These are phyloP conservation scores for Phalacrocorax carbo DNA, from an alignment of 2,113 vertebrate species.

Conservation along the genomic window DNA sequence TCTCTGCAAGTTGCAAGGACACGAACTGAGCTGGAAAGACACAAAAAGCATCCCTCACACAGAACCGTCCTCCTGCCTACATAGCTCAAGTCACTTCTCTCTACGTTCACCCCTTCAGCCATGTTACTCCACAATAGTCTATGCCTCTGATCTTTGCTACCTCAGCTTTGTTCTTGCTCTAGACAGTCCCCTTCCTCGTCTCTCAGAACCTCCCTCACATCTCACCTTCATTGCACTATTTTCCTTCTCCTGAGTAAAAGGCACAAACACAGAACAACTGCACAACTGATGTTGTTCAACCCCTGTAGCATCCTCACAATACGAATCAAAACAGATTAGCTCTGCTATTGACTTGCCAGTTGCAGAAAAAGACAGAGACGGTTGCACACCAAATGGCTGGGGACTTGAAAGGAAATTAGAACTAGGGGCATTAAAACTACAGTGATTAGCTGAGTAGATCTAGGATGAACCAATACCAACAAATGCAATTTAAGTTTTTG, in stretches of 20 bases:
- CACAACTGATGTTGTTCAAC: neutral
- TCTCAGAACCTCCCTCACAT: neutral
- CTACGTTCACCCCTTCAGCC: neutral
- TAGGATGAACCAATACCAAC: neutral
- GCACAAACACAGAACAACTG: neutral
- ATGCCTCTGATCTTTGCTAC: neutral
- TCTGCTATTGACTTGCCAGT: neutral
- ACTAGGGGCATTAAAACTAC: neutral
- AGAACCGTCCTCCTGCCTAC: neutral
- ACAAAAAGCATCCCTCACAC: neutral
- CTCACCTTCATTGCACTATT: neutral
- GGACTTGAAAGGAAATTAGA: neutral
- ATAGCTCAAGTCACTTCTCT: neutral
- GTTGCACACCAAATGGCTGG: neutral
- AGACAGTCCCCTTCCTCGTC: neutral
- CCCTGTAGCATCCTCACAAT: neutral
- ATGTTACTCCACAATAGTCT: rapidly evolving
- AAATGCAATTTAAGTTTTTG: neutral
- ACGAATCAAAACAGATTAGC: neutral
- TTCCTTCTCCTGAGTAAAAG: neutral
- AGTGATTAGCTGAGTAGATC: neutral
- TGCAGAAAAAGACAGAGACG: neutral
- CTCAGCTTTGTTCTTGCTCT: neutral
- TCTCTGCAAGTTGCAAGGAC: neutral
- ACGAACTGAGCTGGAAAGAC: neutral